Base-by-base conservation (phyloP, 37 sponge, comb jelly and placozoan species). In the Theonella swinhoei region DNA sequence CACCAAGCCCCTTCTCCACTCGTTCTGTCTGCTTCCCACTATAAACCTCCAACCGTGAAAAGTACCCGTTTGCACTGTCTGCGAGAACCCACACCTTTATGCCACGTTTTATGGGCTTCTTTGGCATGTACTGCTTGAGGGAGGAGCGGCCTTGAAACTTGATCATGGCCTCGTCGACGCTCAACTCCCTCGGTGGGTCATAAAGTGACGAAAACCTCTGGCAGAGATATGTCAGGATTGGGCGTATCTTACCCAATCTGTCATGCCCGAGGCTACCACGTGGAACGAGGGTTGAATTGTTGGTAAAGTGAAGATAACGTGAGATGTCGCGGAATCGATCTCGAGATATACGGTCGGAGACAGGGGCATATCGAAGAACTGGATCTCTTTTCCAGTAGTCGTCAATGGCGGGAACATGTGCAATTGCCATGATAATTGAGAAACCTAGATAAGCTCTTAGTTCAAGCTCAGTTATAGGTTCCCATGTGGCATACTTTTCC, bases 91-190 rank as follows among this genome's bases (percentile, higher is more conserved):
- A 65, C 25, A 65, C 66, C 30, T 65, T 65, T 23, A 65, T 65
- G n/a, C 66, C 66, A 28, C 66, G 25, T 26, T 65, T 65, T 11
- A 65, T 23, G 19, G 66, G 25, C 30, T 23, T 26, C 30, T 24
- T 65, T 28, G 25, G 30, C 5, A 65, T 65, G 66, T 28, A 28
- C 66, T 65, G 66, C 25, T 47, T 47, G 54, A 47, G 14, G 54
- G 7, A 47, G 14, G 54, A 47, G 14, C 54, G 54, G 54, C 54
- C 54, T 47, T 7, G 14, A 47, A 47, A 47, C 54, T 47, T 47
- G 54, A 47, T 47, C 80, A 86, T 86, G 0, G 87, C 80, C 62
- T 86, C 80, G 39, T 86, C 87, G 0, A 86, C 59, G 2, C 64
- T 31, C 2, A 68, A 37, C 7, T 86, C 64, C 31, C 20, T 39